These are phyloP conservation scores for Lytechinus variegatus DNA, from an alignment of 35 echinoderm and acorn worm genomes.

Conservation along the genomic window DNA sequence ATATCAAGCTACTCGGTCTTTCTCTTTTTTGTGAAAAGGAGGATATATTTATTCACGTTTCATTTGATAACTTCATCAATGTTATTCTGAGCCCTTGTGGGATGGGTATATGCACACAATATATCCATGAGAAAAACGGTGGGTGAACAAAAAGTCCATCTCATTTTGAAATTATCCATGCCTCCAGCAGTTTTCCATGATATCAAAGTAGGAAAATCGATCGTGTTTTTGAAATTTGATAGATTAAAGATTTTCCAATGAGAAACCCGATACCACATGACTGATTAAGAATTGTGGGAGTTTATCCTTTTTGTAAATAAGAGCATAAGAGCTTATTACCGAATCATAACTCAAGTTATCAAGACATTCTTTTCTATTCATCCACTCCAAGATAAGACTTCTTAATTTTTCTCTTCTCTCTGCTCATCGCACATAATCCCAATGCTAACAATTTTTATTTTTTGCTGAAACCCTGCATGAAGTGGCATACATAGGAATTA, in stretches of 20 bases:
- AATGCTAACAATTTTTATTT: constrained; percentile 26
- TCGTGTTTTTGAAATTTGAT: constrained; percentile 20
- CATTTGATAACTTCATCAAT: background rate
- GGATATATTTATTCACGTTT: background rate
- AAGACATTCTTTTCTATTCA: background rate
- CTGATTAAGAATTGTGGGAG: background rate
- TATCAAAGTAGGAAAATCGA: constrained; percentile 3
- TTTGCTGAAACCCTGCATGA: background rate
- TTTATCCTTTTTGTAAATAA: background rate
- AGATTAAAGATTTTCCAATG: constrained; percentile 20
- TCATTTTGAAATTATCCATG: constrained; percentile 20
- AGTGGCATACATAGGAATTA: constrained; percentile 8
- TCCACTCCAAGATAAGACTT: background rate
- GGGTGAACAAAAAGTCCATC: background rate
- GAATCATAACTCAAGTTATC: constrained; percentile 7
- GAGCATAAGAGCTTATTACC: constrained; percentile 18
- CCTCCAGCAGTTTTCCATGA: background rate
- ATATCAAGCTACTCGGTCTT: background rate
- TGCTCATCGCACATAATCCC: background rate
- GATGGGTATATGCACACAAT: background rate
- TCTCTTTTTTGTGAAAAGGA: background rate
- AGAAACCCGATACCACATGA: background rate
- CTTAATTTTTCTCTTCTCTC: background rate
- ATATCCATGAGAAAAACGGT: background rate
- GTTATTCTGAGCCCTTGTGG: background rate